Evolutionary conservation across 2,797 vertebrate species (phyloP).

Genomic region (Halcyon badia): DNA sequence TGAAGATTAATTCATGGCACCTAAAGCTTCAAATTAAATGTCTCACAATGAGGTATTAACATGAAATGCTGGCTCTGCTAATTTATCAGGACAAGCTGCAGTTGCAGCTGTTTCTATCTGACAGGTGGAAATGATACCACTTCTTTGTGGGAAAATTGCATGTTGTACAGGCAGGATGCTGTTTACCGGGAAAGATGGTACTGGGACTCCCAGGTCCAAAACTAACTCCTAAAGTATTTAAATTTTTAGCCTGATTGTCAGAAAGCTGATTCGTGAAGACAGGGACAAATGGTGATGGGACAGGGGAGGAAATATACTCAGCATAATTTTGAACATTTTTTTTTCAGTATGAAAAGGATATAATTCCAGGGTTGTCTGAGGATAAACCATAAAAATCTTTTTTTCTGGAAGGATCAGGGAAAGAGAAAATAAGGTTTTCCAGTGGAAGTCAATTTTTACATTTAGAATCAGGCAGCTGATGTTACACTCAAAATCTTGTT

Average conservation of each 20-base stretch:
- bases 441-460: neutral
- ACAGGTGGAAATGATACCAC: neutral
- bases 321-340: neutral
- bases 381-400: neutral
- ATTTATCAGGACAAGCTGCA: neutral
- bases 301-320: neutral
- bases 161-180: neutral
- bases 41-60: constrained; percentile 35
- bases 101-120: constrained; percentile 1
- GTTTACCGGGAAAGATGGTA: neutral
- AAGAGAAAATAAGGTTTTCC: neutral
- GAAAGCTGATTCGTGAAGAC: neutral
- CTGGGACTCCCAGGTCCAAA: neutral
- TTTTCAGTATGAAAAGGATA: neutral
- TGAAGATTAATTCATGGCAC: constrained; percentile 23
- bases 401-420: neutral
- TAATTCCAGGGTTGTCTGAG: neutral
- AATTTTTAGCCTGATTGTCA: neutral
- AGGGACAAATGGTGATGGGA: neutral
- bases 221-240: neutral
- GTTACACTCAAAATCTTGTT: neutral
- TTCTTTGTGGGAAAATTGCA: neutral
- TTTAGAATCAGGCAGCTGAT: neutral
- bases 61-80: neutral
- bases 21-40: constrained; percentile 36